Evolutionary conservation across 1,140 invertebrate genomes (phyloP).

Genomic region (Orius laevigatus): DNA sequence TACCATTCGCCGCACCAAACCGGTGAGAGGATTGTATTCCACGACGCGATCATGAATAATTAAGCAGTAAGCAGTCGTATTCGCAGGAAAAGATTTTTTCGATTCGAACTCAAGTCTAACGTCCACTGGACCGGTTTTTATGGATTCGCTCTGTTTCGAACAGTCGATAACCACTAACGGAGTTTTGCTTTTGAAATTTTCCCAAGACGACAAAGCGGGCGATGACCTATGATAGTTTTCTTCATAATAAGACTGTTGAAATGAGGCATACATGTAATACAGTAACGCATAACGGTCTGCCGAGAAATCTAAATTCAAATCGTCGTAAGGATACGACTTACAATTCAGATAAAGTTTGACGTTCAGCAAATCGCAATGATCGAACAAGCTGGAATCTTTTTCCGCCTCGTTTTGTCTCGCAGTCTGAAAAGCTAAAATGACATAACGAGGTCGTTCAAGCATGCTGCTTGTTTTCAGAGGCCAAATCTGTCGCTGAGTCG

Average conservation of each 20-base stretch:
- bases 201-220: too few relatives aligned
- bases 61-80: slow-evolving; percentile 25
- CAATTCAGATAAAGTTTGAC: slow-evolving; percentile 25
- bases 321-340: slow-evolving; percentile 23
- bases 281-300: too few relatives aligned
- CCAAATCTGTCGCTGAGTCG: slow-evolving; percentile 21
- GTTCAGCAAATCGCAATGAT: slow-evolving; percentile 21
- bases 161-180: too few relatives aligned
- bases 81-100: slow-evolving; percentile 15
- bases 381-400: slow-evolving; percentile 18
- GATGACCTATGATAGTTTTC: too few relatives aligned
- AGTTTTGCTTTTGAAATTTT: too few relatives aligned
- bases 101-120: slow-evolving; percentile 24
- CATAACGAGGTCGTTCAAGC: slow-evolving; percentile 23
- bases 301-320: slow-evolving; percentile 24
- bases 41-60: slow-evolving; percentile 25
- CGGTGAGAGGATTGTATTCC: too few relatives aligned
- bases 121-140: slow-evolving; percentile 23
- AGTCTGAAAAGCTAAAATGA: slow-evolving; percentile 21
- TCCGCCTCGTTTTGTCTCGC: slow-evolving; percentile 13
- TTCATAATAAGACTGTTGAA: too few relatives aligned
- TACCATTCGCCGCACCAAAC: too few relatives aligned
- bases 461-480: slow-evolving; percentile 22
- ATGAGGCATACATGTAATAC: too few relatives aligned
- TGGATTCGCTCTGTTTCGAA: too few relatives aligned